These are phyloP conservation scores for Simalia tracyae DNA, from an alignment of 2,797 vertebrate genomes.

Conservation along the genomic window DNA sequence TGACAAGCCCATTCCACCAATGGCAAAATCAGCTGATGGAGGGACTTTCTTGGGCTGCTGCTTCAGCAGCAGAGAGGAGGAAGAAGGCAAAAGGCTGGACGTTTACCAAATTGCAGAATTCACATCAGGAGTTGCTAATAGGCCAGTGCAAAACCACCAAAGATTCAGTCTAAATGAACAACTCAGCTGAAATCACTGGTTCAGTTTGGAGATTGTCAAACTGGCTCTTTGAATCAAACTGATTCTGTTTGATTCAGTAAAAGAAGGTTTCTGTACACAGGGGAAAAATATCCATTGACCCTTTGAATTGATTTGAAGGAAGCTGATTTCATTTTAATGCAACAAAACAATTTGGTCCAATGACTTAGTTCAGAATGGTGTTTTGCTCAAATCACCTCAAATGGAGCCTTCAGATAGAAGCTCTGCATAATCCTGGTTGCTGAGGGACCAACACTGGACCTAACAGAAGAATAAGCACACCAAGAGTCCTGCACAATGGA, in stretches of 20 bases:
- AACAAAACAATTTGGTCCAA: neutral
- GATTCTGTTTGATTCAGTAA: neutral
- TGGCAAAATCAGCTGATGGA: neutral
- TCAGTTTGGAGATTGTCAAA: neutral
- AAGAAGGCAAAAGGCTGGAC: neutral
- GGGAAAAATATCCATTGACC: neutral
- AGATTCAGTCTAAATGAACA: neutral
- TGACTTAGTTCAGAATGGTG: neutral
- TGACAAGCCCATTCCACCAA: constrained; percentile 28
- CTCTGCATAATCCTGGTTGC: too few species aligned
- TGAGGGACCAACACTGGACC: too few species aligned
- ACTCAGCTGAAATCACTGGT: neutral
- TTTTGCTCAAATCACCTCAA: too few species aligned
- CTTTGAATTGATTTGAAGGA: neutral
- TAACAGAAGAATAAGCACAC: too few species aligned
- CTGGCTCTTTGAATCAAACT: neutral
- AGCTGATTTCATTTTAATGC: neutral
- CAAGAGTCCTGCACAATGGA: too few species aligned
- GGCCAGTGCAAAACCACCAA: neutral
- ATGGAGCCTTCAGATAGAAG: too few species aligned
- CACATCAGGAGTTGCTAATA: neutral
- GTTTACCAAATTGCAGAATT: neutral
- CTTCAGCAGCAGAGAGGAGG: neutral
- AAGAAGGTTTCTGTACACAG: neutral
- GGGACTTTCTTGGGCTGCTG: neutral